phyloP scores from a whole-genome alignment of 2,888 invertebrate genomes.

The Cyaniris semiargus region DNA sequence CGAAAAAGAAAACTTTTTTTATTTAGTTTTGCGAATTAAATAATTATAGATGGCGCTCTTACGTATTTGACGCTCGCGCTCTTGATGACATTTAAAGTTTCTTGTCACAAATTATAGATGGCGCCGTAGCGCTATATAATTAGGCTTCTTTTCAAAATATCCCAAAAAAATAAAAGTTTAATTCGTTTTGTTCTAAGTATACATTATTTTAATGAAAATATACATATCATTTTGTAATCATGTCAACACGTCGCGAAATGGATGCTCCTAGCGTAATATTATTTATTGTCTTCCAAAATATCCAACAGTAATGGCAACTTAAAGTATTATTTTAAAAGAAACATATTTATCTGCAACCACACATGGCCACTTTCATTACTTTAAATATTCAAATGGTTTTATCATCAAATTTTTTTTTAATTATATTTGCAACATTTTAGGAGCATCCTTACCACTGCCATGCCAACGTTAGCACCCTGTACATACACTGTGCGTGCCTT shows the following conservation, averaged over 20 bases:
- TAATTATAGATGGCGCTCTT: neutral
- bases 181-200: slow-evolving; percentile 13
- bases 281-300: neutral
- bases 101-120: neutral
- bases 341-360: neutral
- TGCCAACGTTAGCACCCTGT: slow-evolving; percentile 65
- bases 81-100: neutral
- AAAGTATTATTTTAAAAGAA: too few relatives aligned
- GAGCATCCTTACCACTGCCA: slow-evolving; percentile 58
- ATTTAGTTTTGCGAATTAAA: neutral
- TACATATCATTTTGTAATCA: slow-evolving; percentile 33
- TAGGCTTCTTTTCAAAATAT: neutral
- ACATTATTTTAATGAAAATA: slow-evolving; percentile 10
- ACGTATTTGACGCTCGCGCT: neutral
- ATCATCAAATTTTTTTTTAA: too few relatives aligned
- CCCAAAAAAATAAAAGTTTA: neutral
- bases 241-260: neutral
- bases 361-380: neutral
- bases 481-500: slow-evolving; percentile 65
- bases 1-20: slow-evolving; percentile 33
- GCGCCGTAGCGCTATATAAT: neutral
- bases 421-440: slow-evolving; percentile 42
- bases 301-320: too few relatives aligned
- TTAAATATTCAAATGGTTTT: too few relatives aligned
- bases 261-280: neutral